Evolutionary conservation across 2,113 vertebrate species (phyloP).

Genomic region (Microcebus lehilahytsara): DNA sequence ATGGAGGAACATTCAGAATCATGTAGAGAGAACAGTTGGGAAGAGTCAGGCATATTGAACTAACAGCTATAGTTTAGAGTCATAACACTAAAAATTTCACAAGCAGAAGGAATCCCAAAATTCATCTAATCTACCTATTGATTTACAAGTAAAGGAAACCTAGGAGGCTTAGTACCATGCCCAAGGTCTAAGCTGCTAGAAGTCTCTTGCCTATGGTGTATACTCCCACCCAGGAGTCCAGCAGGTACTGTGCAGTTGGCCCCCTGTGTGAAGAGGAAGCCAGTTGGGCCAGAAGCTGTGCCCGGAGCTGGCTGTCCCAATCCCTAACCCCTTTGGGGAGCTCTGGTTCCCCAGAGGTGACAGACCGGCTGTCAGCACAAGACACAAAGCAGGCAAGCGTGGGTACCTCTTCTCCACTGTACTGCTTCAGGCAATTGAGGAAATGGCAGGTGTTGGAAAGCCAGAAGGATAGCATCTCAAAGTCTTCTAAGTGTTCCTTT

Average conservation of each 20-base stretch:
- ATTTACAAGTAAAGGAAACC: background rate
- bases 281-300: background rate
- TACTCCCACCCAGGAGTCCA: no score
- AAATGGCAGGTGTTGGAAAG: conserved; percentile 94
- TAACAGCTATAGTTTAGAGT: background rate
- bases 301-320: background rate
- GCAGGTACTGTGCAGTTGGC: background rate
- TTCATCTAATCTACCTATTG: background rate
- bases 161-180: background rate
- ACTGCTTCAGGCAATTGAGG: conserved; percentile 97
- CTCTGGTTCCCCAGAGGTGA: background rate
- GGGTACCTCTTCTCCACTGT: conserved; percentile 97
- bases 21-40: background rate
- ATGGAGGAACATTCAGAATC: background rate
- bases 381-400: background rate
- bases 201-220: background rate
- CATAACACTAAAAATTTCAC: background rate
- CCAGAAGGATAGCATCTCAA: conserved; percentile 96
- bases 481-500: conserved; percentile 91
- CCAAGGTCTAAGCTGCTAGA: background rate
- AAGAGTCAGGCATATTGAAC: background rate
- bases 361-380: background rate
- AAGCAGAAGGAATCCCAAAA: background rate
- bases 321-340: background rate
- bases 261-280: background rate